phyloP scores from a whole-genome alignment of 1,140 invertebrate genomes.

The Hyposmocoma kahamanoa region DNA sequence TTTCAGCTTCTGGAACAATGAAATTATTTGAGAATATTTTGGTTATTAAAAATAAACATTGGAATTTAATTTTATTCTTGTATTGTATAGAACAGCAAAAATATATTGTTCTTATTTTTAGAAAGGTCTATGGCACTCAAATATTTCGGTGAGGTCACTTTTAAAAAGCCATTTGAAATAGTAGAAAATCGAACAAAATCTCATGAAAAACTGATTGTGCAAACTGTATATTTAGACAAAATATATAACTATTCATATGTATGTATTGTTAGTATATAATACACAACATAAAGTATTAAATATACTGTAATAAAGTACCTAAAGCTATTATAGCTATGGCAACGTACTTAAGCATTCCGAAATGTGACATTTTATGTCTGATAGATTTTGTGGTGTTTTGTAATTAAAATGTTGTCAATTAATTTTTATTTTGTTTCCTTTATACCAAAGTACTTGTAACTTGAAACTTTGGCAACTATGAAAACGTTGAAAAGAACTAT shows the following conservation, averaged over 20 bases:
- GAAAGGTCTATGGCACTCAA: not conserved
- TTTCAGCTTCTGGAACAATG: too few relatives aligned
- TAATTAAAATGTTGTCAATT: conserved; percentile 74
- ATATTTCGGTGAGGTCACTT: not conserved
- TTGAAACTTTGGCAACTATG: too few relatives aligned
- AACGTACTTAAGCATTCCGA: conserved; percentile 66
- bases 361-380: conserved; percentile 61
- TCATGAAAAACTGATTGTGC: conserved; percentile 26
- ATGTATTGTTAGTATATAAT: conserved; percentile 67
- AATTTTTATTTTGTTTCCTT: conserved; percentile 39
- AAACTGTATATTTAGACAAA: conserved; percentile 55
- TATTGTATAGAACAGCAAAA: too few relatives aligned
- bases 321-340: conserved; percentile 57
- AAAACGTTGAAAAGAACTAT: too few relatives aligned
- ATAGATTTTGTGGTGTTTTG: conserved; percentile 73
- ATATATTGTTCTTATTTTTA: too few relatives aligned
- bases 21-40: too few relatives aligned
- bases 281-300: conserved; percentile 57
- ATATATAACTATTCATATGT: conserved; percentile 41
- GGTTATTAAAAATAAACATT: too few relatives aligned
- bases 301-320: conserved; percentile 53
- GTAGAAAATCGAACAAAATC: too few relatives aligned
- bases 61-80: too few relatives aligned
- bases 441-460: not conserved
- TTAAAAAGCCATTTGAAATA: too few relatives aligned